phyloP scores from a whole-genome alignment of 2,113 vertebrate genomes.

The Daubentonia madagascariensis region DNA sequence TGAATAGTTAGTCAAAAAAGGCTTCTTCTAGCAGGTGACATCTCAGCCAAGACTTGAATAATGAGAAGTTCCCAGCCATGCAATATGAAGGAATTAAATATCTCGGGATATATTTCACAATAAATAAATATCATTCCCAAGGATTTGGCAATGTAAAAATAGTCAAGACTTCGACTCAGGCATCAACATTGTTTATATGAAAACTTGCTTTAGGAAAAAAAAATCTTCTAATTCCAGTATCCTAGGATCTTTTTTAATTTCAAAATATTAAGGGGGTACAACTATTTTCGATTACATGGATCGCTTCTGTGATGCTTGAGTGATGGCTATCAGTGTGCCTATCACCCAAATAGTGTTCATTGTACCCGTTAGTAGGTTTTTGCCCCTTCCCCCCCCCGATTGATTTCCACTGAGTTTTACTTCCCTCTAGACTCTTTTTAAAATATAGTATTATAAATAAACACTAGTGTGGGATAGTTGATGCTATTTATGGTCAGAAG shows the following conservation, averaged over 20 bases:
- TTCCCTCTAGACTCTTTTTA: background rate
- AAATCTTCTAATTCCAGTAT: background rate
- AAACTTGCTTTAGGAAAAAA: background rate
- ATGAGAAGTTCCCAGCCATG: background rate
- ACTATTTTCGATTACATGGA: no score
- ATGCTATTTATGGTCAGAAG: background rate
- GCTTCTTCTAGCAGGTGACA: background rate
- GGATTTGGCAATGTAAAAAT: background rate
- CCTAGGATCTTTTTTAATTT: background rate
- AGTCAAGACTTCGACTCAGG: background rate
- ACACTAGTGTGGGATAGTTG: background rate
- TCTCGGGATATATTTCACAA: background rate
- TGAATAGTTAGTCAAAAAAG: background rate
- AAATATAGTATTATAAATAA: background rate
- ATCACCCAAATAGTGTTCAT: no score
- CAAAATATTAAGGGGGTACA: no score
- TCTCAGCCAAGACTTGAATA: background rate
- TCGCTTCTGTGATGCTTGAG: no score
- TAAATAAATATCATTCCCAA: background rate
- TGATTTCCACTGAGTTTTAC: no score
- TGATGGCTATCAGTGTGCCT: no score
- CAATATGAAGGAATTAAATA: constrained; percentile 3
- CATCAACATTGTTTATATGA: background rate
- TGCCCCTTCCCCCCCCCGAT: no score
- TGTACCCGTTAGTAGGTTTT: no score